Base-by-base conservation (phyloP, 2,113 vertebrate genomes). In the Vulpes ferrilata region DNA sequence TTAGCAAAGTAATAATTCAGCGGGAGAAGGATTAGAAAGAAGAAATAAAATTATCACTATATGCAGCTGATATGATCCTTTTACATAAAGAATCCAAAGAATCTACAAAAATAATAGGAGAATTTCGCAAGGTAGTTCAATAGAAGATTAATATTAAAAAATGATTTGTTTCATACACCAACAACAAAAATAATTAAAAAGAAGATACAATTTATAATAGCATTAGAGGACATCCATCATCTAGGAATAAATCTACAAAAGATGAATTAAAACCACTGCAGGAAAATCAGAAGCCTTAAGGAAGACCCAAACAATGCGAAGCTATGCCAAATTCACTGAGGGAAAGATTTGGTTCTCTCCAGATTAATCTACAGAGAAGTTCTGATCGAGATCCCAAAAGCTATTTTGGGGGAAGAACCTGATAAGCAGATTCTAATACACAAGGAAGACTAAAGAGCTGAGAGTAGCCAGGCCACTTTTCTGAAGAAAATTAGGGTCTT, bases 141-240 rank as follows among this genome's bases (percentile, higher is more conserved):
- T 30, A 81, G 20, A 94, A 43, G 79, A 93, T 90, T 88, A 78
- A 51, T 82, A 84, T 62, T 87, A 92, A 96, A 79, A 65, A 88
- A 74, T 91, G 30, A 62, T 65, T 80, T 88, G 65, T 96, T 96
- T 93, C 71, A 96, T 60, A 73, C 5, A 62, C 88, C 51, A 83
- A 10, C n/a, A 93, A 93, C 35, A 91, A 96, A 96, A 96, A 78
- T 78, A 82, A 95, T 93, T 93, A 83, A 92, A 92, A 88, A 82
- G 76, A 90, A 95, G 53, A 79, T 35, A 71, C 6, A 60, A 80
- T 93, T 93, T 96, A 84, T 5, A 71, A 62, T 60, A 73, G 86
- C 30, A 43, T 93, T 95, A 88, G 32, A 92, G 16, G 57, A 84
- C 23, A 67, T 82, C 57, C 73, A 73, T 92, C 90, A 62, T 51